Conservation (phyloP, 2,113 vertebrate species). For the Meleagris gallopavo region DNA sequence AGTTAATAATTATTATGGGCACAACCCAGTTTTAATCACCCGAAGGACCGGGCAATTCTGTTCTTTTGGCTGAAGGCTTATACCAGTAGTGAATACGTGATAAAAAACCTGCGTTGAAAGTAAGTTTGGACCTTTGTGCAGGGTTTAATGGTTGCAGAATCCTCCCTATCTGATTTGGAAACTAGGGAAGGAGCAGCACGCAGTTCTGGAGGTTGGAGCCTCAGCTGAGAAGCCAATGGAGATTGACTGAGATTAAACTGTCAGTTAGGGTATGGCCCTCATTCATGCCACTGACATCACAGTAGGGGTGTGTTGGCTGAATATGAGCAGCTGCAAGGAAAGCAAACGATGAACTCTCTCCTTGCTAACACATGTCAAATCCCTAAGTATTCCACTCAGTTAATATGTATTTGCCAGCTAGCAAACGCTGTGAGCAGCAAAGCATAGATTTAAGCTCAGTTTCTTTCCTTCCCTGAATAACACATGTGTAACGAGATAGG, state of each 20-base stretch:
- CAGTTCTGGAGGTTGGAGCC: neutral
- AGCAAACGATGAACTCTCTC: slow-evolving; percentile 15
- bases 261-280: neutral
- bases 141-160: neutral
- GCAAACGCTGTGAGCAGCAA: neutral
- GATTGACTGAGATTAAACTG: slow-evolving; percentile 62
- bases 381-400: neutral
- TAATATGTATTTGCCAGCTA: neutral
- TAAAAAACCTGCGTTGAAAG: too few species aligned
- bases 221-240: neutral
- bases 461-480: neutral
- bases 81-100: too few species aligned
- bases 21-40: neutral
- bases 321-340: slow-evolving; percentile 24
- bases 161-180: neutral
- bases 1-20: neutral
- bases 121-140: too few species aligned
- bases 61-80: neutral
- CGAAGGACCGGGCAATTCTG: neutral
- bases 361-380: neutral
- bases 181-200: neutral
- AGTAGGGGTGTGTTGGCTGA: neutral
- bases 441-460: neutral
- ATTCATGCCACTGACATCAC: slow-evolving; percentile 45
- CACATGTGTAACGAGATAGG: neutral